phyloP scores from a whole-genome alignment of 1,140 invertebrate species.

The Potamilus streckersoni region DNA sequence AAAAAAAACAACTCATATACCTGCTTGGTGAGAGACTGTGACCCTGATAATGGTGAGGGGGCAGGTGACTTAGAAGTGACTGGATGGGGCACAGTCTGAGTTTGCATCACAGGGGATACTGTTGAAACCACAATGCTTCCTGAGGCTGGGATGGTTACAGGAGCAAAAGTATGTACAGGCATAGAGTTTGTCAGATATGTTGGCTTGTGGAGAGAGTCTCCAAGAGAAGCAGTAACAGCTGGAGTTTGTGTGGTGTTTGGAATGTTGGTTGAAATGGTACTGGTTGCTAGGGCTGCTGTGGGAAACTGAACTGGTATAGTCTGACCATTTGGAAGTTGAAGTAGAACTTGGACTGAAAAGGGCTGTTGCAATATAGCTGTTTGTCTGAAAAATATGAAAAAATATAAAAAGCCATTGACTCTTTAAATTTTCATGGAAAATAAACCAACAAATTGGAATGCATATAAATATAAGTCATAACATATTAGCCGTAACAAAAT shows the following conservation, averaged over 20 bases:
- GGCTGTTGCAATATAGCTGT: no score
- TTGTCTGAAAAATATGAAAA: no score
- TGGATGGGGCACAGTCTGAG: no score
- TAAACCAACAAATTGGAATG: no score
- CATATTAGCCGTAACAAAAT: no score
- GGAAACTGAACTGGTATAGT: slow-evolving; percentile 61
- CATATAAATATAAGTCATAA: no score
- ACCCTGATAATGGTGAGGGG: neutral
- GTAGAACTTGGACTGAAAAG: slow-evolving; percentile 48
- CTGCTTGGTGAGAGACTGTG: slow-evolving; percentile 26
- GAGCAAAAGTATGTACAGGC: slow-evolving; percentile 9
- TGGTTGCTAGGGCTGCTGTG: slow-evolving; percentile 44
- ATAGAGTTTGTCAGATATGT: slow-evolving; percentile 15
- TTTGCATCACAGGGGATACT: no score
- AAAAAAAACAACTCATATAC: slow-evolving; percentile 1
- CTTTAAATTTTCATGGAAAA: no score
- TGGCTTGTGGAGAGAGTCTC: neutral
- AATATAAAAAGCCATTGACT: no score
- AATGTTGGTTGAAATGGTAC: neutral
- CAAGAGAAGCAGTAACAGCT: slow-evolving; percentile 5
- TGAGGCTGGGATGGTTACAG: neutral
- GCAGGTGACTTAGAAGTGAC: no score
- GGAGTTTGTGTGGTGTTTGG: neutral
- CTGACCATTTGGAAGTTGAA: slow-evolving; percentile 62
- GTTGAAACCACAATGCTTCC: no score